These are phyloP conservation scores for Eupeodes luniger DNA, from an alignment of 2,888 invertebrate genomes.

Conservation along the genomic window DNA sequence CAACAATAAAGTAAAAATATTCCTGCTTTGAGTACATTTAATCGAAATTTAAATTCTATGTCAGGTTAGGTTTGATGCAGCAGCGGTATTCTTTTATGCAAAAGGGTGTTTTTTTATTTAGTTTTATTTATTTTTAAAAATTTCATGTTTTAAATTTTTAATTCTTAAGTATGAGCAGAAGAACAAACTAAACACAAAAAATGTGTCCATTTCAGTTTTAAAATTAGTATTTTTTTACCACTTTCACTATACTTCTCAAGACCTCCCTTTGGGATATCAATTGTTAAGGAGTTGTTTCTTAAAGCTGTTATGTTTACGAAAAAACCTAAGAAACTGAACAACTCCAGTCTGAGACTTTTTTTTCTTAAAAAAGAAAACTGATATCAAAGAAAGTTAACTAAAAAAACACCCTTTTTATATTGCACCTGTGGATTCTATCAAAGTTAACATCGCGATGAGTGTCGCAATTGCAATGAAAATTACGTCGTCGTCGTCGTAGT, in stretches of 20 bases:
- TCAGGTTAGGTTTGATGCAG: background rate
- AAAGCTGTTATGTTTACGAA: too few species aligned
- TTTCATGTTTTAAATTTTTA: too few species aligned
- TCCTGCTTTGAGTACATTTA: conserved; percentile 35
- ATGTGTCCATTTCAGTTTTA: too few species aligned
- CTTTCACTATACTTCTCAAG: too few species aligned
- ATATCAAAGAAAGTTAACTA: background rate
- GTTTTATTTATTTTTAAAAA: too few species aligned
- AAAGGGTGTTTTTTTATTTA: background rate
- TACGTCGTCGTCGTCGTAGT: background rate
- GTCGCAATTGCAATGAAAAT: conserved; percentile 42
- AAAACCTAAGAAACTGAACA: too few species aligned
- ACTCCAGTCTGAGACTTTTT: too few species aligned
- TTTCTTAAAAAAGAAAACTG: background rate
- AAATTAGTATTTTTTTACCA: too few species aligned
- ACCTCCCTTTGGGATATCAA: too few species aligned
- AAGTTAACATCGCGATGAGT: conserved; percentile 30
- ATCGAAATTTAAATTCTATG: conserved; percentile 60
- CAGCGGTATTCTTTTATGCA: background rate
- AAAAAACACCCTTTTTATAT: conserved; percentile 1
- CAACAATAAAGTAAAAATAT: background rate
- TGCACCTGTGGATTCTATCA: conserved; percentile 30
- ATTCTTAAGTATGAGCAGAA: too few species aligned
- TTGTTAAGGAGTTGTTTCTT: too few species aligned
- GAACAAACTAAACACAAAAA: too few species aligned